Percentiles rank a stretch among this genome's conserved stretches.
Evolutionary conservation across 1,140 invertebrate species (phyloP).

Genomic region (Triops longicaudatus): DNA sequence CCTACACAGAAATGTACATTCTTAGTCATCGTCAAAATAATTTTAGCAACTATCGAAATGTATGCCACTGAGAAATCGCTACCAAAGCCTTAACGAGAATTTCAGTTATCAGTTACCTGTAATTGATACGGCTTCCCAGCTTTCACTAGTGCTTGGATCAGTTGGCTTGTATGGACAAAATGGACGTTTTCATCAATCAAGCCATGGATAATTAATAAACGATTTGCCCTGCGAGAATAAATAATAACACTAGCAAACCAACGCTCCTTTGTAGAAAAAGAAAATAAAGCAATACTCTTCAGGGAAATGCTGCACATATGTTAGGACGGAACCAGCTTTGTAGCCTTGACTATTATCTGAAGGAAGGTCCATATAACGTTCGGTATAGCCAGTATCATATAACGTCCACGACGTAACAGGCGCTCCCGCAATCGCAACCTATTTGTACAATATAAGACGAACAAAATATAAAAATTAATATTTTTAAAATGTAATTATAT

Average conservation of each 20-base stretch:
- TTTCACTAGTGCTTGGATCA: constrained; percentile 81
- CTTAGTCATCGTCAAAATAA: too few species aligned
- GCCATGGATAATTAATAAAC: constrained; percentile 94
- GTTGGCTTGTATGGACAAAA: constrained; percentile 86
- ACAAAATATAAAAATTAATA: too few species aligned
- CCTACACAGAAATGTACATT: constrained; percentile 38
- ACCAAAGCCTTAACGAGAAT: constrained; percentile 21
- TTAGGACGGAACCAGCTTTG: constrained; percentile 62
- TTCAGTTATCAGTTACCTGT: constrained; percentile 50
- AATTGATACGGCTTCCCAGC: constrained; percentile 86
- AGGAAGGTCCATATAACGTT: constrained; percentile 92
- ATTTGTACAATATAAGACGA: constrained; percentile 28
- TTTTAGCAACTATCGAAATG: constrained; percentile 21
- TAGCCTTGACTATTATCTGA: constrained; percentile 70
- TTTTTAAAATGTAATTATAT: too few species aligned
- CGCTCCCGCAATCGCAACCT: constrained; percentile 85
- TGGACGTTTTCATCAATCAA: constrained; percentile 99
- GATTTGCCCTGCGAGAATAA: constrained; percentile 62
- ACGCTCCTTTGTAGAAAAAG: too few species aligned
- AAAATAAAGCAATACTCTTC: constrained; percentile 59
- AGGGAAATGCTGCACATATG: constrained; percentile 74
- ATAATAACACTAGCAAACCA: constrained; percentile 27
- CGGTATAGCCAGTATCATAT: constrained; percentile 94
- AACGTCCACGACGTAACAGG: constrained; percentile 94
- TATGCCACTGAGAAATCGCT: too few species aligned